These are phyloP conservation scores for Drosophila azteca DNA, from an alignment of 1,140 invertebrate genomes.

Conservation along the genomic window DNA sequence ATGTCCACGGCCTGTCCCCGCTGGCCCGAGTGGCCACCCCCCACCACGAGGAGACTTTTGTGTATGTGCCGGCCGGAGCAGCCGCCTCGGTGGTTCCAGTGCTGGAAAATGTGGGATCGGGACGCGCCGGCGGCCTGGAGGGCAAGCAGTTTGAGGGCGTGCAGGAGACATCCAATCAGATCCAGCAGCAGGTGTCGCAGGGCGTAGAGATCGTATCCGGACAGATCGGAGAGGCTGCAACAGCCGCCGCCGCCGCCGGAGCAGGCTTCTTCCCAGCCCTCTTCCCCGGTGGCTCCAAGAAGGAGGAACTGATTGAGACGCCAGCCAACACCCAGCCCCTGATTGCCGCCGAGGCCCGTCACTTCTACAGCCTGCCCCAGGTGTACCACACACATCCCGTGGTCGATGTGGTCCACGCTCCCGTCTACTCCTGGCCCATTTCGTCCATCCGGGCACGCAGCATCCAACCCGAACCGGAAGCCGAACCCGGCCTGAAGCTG, in stretches of 20 bases:
- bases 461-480: conserved; percentile 50
- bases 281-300: conserved; percentile 43
- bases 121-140: conserved; percentile 49
- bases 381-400: conserved; percentile 68
- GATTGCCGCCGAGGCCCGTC: conserved; percentile 63
- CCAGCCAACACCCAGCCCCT: conserved; percentile 70
- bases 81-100: conserved; percentile 67
- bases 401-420: conserved; percentile 69
- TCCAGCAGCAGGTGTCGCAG: conserved; percentile 63
- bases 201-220: conserved; percentile 52
- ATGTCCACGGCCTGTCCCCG: conserved; percentile 76
- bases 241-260: conserved; percentile 57
- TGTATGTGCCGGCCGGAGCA: conserved; percentile 72
- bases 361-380: conserved; percentile 70
- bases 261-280: conserved; percentile 71
- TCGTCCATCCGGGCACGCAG: conserved; percentile 75
- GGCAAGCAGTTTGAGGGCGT: conserved; percentile 58
- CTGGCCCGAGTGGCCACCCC: conserved; percentile 71
- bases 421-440: conserved; percentile 71
- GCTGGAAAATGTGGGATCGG: conserved; percentile 49
- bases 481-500: conserved; percentile 40
- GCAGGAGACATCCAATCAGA: conserved; percentile 50
- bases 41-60: conserved; percentile 76
- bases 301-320: conserved; percentile 68
- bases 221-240: conserved; percentile 64